Base-by-base conservation (phyloP, 2,797 vertebrate species). In the Bradypodion ventrale region DNA sequence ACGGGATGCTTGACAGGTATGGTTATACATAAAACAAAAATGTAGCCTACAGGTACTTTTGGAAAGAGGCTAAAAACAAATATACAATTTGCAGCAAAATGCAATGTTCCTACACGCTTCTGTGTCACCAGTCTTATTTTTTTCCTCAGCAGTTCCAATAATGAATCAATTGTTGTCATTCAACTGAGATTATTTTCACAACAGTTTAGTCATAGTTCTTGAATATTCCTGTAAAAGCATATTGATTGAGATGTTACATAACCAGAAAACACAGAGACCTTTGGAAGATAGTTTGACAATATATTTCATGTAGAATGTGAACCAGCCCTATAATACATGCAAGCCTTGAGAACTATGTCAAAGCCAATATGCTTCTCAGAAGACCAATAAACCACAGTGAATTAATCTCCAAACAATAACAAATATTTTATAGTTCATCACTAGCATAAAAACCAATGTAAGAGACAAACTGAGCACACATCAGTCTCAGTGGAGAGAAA, bases 131-230 rank as follows among this genome's bases (percentile, higher is more conserved):
- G 29, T 60, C 49, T 40, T 77, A 37, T 56, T 56, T 19, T 19
- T 52, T 63, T 59, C 32, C 44, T n/a, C 49, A 63, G 15, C n/a
- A 78, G n/a, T 63, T 78, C n/a, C 25, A 44, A 46, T 46, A 75
- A 29, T 40, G 49, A 62, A 37, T 60, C 40, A 72, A 63, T 37
- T 72, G 32, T 25, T 78, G 66, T 29, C 32, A 42, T 70, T 32
- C 69, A 77, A 60, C 59, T 46, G 78, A 72, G 15, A 40, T 44
- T 73, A 59, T 73, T 84, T 84, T 78, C 32, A 25, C 5, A 40
- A n/a, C 40, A 42, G 27, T 73, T 52, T 7, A 49, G 25, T n/a
- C 23, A 62, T 9, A 1, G 19, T 63, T 46, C 32, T 27, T 78
- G 66, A 63, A 29, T 12, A 32, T 63, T 73, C 49, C 56, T 78